Evolutionary conservation across 2,113 vertebrate species (phyloP).

Genomic region (Rissa tridactyla): DNA sequence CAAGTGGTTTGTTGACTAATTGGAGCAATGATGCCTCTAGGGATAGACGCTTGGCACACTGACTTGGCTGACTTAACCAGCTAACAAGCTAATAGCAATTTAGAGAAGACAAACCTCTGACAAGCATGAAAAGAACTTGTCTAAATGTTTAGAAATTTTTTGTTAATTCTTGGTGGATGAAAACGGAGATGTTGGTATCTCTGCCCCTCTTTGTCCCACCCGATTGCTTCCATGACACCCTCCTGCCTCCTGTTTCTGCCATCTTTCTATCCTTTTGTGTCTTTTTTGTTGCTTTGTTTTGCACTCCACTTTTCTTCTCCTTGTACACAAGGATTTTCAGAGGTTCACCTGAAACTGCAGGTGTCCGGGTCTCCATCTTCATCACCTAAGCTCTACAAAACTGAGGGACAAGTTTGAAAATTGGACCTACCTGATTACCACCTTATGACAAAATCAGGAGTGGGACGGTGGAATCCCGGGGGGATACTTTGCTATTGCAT

Average conservation of each 20-base stretch:
- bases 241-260: not conserved
- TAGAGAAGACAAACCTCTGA: conserved; percentile 11
- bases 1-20: conserved; percentile 26
- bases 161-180: not conserved
- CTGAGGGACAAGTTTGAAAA: not conserved
- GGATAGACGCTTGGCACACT: conserved; percentile 33
- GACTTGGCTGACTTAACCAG: conserved; percentile 55
- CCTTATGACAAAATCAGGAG: not conserved
- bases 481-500: not conserved
- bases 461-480: not conserved
- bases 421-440: not conserved
- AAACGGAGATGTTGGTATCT: not conserved
- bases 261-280: not conserved
- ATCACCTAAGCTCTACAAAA: not conserved
- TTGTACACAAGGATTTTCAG: not conserved
- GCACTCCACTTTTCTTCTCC: not conserved
- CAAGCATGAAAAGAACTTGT: conserved; percentile 31
- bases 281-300: not conserved
- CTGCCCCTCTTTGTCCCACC: not conserved
- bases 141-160: conserved; percentile 30
- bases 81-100: conserved; percentile 41
- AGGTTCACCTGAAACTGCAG: not conserved
- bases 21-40: conserved; percentile 25
- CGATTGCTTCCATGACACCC: not conserved
- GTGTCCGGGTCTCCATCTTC: not conserved